phyloP scores from a whole-genome alignment of 2,113 vertebrate species.

The Ochotona princeps region DNA sequence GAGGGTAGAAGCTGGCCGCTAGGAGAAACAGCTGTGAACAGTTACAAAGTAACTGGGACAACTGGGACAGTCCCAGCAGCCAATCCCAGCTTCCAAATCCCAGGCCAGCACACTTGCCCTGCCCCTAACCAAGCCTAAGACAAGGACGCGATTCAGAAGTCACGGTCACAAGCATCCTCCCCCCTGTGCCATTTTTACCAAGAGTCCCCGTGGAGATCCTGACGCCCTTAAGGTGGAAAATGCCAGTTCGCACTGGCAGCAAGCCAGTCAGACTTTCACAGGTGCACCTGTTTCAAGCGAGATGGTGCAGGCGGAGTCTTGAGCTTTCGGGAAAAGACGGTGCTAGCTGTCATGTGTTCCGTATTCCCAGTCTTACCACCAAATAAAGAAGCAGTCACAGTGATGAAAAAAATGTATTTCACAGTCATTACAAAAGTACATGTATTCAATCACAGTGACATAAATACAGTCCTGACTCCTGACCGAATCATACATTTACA shows the following conservation, averaged over 20 bases:
- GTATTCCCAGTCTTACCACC: neutral
- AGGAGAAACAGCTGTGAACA: neutral
- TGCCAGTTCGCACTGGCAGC: neutral
- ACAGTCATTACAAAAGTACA: slow-evolving; percentile 83
- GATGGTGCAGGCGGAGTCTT: neutral
- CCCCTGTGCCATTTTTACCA: neutral
- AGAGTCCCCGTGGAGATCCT: neutral
- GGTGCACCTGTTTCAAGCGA: neutral
- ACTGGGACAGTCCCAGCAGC: neutral
- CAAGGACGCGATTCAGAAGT: neutral
- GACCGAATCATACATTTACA: slow-evolving; percentile 29
- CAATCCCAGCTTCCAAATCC: too few species aligned
- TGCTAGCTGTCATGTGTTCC: neutral
- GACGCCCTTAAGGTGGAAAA: neutral
- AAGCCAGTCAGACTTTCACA: rapidly evolving
- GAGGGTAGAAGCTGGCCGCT: too few species aligned
- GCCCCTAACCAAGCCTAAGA: neutral
- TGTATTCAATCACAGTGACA: slow-evolving; percentile 79
- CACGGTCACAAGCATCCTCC: neutral
- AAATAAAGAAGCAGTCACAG: slow-evolving; percentile 29
- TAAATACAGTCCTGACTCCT: slow-evolving; percentile 70
- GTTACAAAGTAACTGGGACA: neutral
- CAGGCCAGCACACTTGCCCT: neutral
- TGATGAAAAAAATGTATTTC: slow-evolving; percentile 82
- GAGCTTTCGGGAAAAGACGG: neutral